Conservation (phyloP, 2,113 vertebrate species). For the Tragulus kanchil region DNA sequence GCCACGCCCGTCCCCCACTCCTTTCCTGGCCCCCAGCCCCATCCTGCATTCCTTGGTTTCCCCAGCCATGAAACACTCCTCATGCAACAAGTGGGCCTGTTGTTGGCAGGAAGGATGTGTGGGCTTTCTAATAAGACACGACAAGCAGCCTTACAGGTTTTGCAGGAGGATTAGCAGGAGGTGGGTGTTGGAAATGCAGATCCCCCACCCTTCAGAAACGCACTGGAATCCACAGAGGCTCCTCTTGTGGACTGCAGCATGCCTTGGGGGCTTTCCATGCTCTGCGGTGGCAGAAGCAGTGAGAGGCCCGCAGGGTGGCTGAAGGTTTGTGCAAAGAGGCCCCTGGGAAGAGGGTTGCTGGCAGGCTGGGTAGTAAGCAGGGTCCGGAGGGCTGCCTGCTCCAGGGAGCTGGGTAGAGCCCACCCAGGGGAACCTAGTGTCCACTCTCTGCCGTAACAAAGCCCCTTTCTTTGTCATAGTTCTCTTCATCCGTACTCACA, state of each 20-base stretch:
- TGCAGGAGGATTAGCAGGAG: slow-evolving; percentile 65
- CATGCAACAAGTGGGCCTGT: slow-evolving; percentile 44
- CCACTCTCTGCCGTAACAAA: not conserved
- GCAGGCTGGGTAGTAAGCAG: not conserved
- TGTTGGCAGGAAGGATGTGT: slow-evolving; percentile 57
- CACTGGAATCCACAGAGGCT: slow-evolving; percentile 59
- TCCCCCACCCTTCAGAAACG: slow-evolving; percentile 50
- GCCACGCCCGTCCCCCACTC: fast-evolving
- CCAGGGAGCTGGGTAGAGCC: not conserved
- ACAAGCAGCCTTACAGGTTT: slow-evolving; percentile 75
- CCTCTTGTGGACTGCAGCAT: slow-evolving; percentile 4
- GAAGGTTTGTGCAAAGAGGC: not conserved
- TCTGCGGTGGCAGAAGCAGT: not conserved
- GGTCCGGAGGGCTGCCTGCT: not conserved
- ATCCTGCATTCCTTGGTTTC: not conserved
- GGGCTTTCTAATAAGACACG: slow-evolving; percentile 69
- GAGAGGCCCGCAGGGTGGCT: not conserved
- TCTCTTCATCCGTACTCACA: not conserved
- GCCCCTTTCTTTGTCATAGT: not conserved
- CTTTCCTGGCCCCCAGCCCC: not conserved
- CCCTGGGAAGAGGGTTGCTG: not conserved
- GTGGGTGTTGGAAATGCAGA: slow-evolving; percentile 64
- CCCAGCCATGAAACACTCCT: not conserved
- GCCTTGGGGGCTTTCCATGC: not conserved
- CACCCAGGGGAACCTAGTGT: not conserved